Base-by-base conservation (phyloP, 37 sponge, comb jelly and placozoan genomes). In the Axinella damicornis region DNA sequence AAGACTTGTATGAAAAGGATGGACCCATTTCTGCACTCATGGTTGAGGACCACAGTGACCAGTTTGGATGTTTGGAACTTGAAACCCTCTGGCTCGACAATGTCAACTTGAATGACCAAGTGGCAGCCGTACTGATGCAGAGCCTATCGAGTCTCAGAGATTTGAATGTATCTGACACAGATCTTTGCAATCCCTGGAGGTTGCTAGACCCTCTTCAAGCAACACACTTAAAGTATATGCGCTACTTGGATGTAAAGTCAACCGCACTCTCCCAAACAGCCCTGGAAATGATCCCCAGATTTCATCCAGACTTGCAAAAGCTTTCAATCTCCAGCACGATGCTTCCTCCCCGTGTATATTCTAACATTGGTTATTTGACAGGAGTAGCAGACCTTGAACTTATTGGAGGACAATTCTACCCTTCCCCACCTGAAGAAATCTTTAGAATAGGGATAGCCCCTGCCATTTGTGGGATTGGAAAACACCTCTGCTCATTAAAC, bases 121-220 rank as follows among this genome's bases (percentile, higher is more conserved):
- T 77, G 35, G 40, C 46, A 12, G 78, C 78, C 21, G 65, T 77
- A 11, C 65, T 77, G 34, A 21, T 77, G 25, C 78, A 77, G 61
- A 63, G 25, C 25, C 61, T 77, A 25, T 65, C 64, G 2, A 2
- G 40, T 18, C 65, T 77, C 19, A 62, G 78, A 18, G 46, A 77
- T 38, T 22, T 77, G 25, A 77, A 77, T 35, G 13, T 77, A 5
- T 77, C 64, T 9, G 62, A 77, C 28, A 77, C 78, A 39, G 78
- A 61, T 6, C 61, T 77, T 25, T 77, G 78, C 37, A 77, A 77
- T 63, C 78, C 78, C 35, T 77, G 78, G 78, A 77, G 78, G 65
- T 65, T 77, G 35, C 22, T 77, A 12, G 78, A 77, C 32, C 38
- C 78, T 24, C 35, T 64, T 14, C 27, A 35, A 20, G n/a, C 64